Conservation (phyloP, 2,888 invertebrate genomes). For the Hofmannophila pseudospretella region DNA sequence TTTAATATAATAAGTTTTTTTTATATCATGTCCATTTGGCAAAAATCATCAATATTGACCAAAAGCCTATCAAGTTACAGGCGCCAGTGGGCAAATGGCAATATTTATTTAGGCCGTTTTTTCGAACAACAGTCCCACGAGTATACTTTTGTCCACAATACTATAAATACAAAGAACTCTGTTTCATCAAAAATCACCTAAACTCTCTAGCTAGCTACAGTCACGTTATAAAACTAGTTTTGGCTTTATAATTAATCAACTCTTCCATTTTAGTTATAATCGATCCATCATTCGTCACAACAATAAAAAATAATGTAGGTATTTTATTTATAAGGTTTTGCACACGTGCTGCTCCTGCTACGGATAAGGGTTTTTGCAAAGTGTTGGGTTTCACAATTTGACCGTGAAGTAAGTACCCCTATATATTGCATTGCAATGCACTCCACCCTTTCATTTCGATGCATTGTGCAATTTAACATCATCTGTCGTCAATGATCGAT, state of each 20-base stretch:
- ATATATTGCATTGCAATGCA: slow-evolving; percentile 72
- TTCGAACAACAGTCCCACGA: slow-evolving; percentile 9
- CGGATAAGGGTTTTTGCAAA: slow-evolving; percentile 45
- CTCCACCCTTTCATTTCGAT: slow-evolving; percentile 62
- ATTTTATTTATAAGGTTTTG: slow-evolving; percentile 20
- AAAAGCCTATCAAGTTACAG: slow-evolving; percentile 53
- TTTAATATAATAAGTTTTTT: no score
- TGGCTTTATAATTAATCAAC: not conserved
- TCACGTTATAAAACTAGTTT: no score
- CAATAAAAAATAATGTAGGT: slow-evolving; percentile 6
- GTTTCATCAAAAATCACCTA: no score
- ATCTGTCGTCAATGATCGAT: slow-evolving; percentile 53
- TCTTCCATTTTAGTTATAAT: slow-evolving; percentile 5
- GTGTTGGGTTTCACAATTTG: slow-evolving; percentile 62
- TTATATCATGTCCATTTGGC: not conserved
- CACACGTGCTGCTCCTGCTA: slow-evolving; percentile 61
- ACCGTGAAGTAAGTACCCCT: slow-evolving; percentile 68
- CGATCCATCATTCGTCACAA: slow-evolving; percentile 11
- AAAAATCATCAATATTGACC: not conserved
- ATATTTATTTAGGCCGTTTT: slow-evolving; percentile 58
- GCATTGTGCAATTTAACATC: slow-evolving; percentile 71
- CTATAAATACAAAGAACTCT: no score
- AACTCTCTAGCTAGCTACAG: no score
- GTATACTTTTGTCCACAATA: no score
- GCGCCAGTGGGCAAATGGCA: slow-evolving; percentile 70